phyloP scores from a whole-genome alignment of 2,113 vertebrate genomes.

The Tragulus kanchil region DNA sequence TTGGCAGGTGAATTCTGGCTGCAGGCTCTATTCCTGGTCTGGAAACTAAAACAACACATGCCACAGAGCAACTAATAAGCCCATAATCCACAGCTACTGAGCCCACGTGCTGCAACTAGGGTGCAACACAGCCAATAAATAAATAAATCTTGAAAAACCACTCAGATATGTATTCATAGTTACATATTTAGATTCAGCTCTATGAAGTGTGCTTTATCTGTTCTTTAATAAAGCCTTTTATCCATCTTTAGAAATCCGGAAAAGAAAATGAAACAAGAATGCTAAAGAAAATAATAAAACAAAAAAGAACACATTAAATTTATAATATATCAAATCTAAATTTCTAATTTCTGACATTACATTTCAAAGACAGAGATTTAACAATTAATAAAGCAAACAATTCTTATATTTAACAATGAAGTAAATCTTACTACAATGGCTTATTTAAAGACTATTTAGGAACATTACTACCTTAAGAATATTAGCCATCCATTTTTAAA shows the following conservation, averaged over 20 bases:
- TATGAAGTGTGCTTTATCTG: background rate
- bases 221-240: background rate
- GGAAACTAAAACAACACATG: background rate
- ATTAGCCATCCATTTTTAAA: slow-evolving; percentile 24
- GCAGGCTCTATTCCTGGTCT: background rate
- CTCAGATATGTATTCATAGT: background rate
- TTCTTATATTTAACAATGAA: slow-evolving; percentile 16
- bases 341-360: background rate
- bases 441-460: background rate
- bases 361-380: slow-evolving; percentile 18
- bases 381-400: slow-evolving; percentile 18
- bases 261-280: background rate
- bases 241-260: background rate
- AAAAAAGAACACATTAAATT: background rate
- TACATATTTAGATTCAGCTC: background rate
- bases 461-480: background rate
- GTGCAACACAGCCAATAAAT: background rate
- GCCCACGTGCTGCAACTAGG: background rate
- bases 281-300: background rate
- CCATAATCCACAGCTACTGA: background rate
- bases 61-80: background rate
- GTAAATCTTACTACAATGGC: background rate
- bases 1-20: background rate
- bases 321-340: background rate
- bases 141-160: background rate